Base-by-base conservation (phyloP, 2,797 vertebrate genomes). In the Psittacula echo region DNA sequence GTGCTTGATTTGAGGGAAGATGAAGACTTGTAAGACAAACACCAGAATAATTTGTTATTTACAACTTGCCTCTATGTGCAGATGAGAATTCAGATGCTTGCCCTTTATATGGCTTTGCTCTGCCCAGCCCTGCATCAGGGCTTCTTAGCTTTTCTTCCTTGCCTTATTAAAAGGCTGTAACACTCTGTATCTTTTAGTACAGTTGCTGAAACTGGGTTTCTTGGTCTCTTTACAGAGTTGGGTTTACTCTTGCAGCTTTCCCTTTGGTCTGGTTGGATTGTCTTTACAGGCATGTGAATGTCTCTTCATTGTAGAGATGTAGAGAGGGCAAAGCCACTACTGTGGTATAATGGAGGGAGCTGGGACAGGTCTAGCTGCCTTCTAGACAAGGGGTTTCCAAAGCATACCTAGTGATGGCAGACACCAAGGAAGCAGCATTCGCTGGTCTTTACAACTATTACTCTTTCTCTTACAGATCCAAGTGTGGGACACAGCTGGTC, bases 401-500 rank as follows among this genome's bases (percentile, higher is more conserved):
- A 37, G 18, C 4, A 0, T 22, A 39, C 30, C 2, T 58, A 51
- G 22, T n/a, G 56, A 54, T 61, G 23, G 32, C 65, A 70, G 19
- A 54, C 50, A 24, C 19, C 8, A 22, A 29, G 22, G 22, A 68
- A 88, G 48, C 3, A 2, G 11, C 23, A 18, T 20, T 68, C 3
- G 1, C 27, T 30, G 11, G 14, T 22, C 58, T 54, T 91, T 30
- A 61, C 37, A 73, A 24, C 53, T 71, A 51, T 8, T 58, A 2
- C 70, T 23, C 60, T 87, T 96, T 92, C 72, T 34, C 6, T 90
- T 95, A 23, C 97, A 99, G 99, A 98, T 99, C 97, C 99, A 99
- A 95, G 99, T 99, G 75, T 99, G 99, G 99, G 99, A 99, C 98
- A 99, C 99, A 1, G 99, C 99, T 0, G 99, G 99, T 30, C 99